Evolutionary conservation across 2,113 vertebrate species (phyloP).

Genomic region (Urocynchramus pylzowi): DNA sequence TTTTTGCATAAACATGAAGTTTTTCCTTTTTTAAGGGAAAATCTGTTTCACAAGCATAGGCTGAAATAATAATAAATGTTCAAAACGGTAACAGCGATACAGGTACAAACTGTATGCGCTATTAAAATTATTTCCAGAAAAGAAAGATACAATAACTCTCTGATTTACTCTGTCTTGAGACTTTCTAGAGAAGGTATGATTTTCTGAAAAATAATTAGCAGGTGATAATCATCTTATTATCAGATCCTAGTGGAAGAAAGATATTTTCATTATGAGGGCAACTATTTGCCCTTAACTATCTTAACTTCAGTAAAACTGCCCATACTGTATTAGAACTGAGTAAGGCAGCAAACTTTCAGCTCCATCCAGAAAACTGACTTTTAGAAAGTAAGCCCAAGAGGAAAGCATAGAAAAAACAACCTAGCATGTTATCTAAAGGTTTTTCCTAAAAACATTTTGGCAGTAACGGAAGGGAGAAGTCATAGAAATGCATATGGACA

Average conservation of each 20-base stretch:
- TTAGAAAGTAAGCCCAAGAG: background rate
- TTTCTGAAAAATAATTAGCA: background rate
- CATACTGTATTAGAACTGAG: background rate
- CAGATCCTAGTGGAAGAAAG: background rate
- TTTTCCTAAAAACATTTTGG: background rate
- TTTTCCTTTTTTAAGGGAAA: constrained; percentile 15
- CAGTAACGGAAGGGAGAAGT: background rate
- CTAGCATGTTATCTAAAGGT: background rate
- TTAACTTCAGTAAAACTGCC: background rate
- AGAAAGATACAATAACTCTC: background rate
- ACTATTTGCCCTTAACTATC: background rate
- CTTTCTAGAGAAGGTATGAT: background rate
- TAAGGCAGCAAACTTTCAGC: background rate
- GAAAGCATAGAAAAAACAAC: background rate
- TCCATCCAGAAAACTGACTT: background rate
- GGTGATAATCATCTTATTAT: background rate
- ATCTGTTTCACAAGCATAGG: background rate
- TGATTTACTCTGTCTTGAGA: background rate
- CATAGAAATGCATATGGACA: background rate
- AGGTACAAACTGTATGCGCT: background rate
- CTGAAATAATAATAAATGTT: background rate
- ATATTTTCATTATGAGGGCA: background rate
- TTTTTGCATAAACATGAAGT: background rate
- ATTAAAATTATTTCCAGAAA: background rate
- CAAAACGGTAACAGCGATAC: accelerated